Percentiles rank a stretch among this genome's conserved stretches.
phyloP scores from a whole-genome alignment of 2,113 vertebrate genomes.

The Tretioscincus oriximinensis region DNA sequence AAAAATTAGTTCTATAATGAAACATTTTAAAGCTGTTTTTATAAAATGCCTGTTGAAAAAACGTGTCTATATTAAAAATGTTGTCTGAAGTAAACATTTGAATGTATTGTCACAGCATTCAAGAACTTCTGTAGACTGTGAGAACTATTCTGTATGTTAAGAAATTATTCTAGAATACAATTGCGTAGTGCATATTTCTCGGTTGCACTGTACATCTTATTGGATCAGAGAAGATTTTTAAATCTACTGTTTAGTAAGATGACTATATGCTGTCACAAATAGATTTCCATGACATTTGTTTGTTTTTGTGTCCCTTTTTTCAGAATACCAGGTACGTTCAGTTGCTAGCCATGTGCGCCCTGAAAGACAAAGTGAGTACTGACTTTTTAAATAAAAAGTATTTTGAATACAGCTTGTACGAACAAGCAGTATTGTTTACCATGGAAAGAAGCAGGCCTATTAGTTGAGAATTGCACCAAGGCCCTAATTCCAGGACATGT shows the following conservation, averaged over 20 bases:
- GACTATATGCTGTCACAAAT: constrained; percentile 6
- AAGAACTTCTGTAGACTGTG: background rate
- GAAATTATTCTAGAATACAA: background rate
- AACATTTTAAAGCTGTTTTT: background rate
- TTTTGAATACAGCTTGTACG: background rate
- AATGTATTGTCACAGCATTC: background rate
- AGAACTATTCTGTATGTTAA: background rate
- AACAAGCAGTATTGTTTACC: too few relatives aligned
- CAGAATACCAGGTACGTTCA: constrained; percentile 97
- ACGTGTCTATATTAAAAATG: background rate
- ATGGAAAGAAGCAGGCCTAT: background rate
- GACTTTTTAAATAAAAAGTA: background rate
- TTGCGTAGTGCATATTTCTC: background rate
- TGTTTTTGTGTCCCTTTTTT: constrained; percentile 54
- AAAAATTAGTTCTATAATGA: background rate
- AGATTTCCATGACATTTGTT: background rate
- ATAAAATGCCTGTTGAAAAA: background rate
- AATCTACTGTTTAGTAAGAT: constrained; percentile 8
- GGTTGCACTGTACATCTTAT: background rate
- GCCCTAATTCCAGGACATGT: too few relatives aligned
- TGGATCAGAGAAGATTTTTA: background rate
- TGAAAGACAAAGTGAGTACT: constrained; percentile 93
- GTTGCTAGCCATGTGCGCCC: constrained; percentile 95
- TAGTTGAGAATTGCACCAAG: background rate
- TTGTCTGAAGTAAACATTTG: background rate